Conservation (phyloP, 2,888 invertebrate genomes). For the Carcina quercana region DNA sequence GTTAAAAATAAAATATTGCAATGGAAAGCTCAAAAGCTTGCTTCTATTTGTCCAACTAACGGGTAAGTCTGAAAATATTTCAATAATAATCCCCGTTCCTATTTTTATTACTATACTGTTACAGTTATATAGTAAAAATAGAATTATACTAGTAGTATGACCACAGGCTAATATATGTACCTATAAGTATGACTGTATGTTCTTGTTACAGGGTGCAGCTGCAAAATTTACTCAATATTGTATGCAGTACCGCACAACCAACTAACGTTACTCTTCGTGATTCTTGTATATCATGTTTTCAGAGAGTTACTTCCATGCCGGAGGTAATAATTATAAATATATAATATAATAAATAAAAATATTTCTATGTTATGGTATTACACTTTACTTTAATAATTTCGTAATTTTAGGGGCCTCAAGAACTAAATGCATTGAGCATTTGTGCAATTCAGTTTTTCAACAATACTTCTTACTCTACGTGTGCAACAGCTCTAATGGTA, state of each 20-base stretch:
- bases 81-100: too few species aligned
- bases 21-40: slow-evolving; percentile 65
- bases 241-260: slow-evolving; percentile 79
- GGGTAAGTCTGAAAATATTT: too few species aligned
- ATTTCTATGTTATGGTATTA: not conserved
- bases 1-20: slow-evolving; percentile 66
- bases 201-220: slow-evolving; percentile 41
- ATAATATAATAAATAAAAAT: not conserved
- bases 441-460: slow-evolving; percentile 72
- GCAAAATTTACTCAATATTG: slow-evolving; percentile 74
- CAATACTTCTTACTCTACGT: slow-evolving; percentile 64
- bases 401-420: slow-evolving; percentile 66
- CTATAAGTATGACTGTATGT: too few species aligned
- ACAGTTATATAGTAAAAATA: too few species aligned
- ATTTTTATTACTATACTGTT: too few species aligned
- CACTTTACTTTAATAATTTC: slow-evolving; percentile 5
- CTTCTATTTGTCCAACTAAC: slow-evolving; percentile 56
- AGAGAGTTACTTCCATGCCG: slow-evolving; percentile 66
- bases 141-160: too few species aligned
- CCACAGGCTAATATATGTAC: too few species aligned
- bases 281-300: slow-evolving; percentile 78
- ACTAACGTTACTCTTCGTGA: slow-evolving; percentile 72
- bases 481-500: slow-evolving; percentile 68
- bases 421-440: slow-evolving; percentile 62
- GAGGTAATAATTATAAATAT: slow-evolving; percentile 33